These are phyloP conservation scores for Synanthedon vespiformis DNA, from an alignment of 2,888 invertebrate genomes.

Conservation along the genomic window DNA sequence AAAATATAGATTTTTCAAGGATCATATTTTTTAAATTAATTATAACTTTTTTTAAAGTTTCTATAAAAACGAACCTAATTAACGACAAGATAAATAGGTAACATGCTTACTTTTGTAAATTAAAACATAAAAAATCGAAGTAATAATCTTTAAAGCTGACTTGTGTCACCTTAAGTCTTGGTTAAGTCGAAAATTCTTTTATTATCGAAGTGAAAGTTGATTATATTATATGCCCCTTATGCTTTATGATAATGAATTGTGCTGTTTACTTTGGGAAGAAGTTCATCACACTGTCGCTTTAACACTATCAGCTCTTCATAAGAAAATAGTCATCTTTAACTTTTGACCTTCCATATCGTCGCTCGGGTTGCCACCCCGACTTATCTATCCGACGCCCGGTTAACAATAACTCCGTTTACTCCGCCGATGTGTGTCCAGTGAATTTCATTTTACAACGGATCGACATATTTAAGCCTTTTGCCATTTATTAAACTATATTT, in stretches of 20 bases:
- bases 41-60: no score
- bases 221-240: not conserved
- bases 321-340: slow-evolving; percentile 45
- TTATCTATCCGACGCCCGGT: slow-evolving; percentile 42
- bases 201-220: no score
- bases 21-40: no score
- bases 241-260: not conserved
- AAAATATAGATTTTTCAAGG: no score
- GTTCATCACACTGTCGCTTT: slow-evolving; percentile 56
- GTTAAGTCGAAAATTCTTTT: no score
- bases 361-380: slow-evolving; percentile 49
- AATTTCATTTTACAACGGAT: slow-evolving; percentile 24
- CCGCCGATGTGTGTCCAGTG: slow-evolving; percentile 41
- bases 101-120: no score
- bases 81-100: no score
- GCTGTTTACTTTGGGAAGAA: slow-evolving; percentile 38
- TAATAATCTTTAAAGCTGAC: no score
- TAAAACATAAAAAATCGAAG: no score
- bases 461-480: slow-evolving; percentile 19
- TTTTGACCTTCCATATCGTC: slow-evolving; percentile 47
- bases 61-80: no score
- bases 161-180: no score
- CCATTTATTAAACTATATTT: no score
- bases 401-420: slow-evolving; percentile 31
- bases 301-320: slow-evolving; percentile 38